Evolutionary conservation across 2,797 vertebrate genomes (phyloP), one percentile per base, ranked within the genome.

Genomic region (Aplochiton taeniatus): DNA sequence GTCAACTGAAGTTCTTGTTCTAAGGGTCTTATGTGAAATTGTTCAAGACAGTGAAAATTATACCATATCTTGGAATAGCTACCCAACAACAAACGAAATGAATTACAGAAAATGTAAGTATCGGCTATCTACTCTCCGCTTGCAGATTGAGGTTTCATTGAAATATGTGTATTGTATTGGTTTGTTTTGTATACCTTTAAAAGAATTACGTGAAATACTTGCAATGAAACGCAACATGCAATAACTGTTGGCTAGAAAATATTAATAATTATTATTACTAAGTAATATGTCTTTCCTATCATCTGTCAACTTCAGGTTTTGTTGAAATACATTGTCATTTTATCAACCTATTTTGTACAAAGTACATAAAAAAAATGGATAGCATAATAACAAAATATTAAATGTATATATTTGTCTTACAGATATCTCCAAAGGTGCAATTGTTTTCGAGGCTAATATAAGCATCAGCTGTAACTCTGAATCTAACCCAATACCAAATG

Each of bases 1-100:
- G 0, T 0, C 0, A 0, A 4, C 1, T 1, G 0, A 9, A 0
- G 0, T 0, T 0, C 0, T 11, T 0, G 0, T 0, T 0, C 14
- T 87, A 4, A 0, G 0, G 0, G 49, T 66, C 4, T 1, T 0
- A 0, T 92, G 88, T 75, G 11, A 58, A 0, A 82, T 84, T 4
- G 0, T 0, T 12, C 50, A 1, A 0, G 73, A 9, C 42, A 2
- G 0, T 0, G 84, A 90, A 65, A 41, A 0, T 0, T 91, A 88
- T 13, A 11, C 0, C 0, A 70, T 89, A 19, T 0, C 0, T 0
- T 90, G 88, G 89, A 0, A 0, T 0, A 0, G 0, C 4, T 11
- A 10, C 13, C 0, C 0, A 0, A 0, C 0, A 1, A 51, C 7
- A 1, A 0, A 0, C 0, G 0, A 9, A 3, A 1, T 0, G 0